Evolutionary conservation across 1,140 invertebrate species (phyloP), one percentile per base, ranked within the genome.

Genomic region (Melipona quadrifasciata): DNA sequence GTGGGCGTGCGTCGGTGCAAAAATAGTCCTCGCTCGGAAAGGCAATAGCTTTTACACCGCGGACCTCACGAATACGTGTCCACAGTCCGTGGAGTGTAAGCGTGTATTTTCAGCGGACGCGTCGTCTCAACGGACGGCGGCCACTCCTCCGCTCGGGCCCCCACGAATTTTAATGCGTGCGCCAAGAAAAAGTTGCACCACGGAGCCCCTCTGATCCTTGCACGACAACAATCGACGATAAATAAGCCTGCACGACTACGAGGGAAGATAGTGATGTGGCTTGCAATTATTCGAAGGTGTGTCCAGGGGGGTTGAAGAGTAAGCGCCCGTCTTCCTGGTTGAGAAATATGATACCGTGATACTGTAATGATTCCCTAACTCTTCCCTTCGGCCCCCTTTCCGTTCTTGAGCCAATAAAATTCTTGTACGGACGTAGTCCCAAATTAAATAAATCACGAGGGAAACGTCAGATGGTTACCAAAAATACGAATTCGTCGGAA

Each of bases 11-110:
- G n/a, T 8, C 58, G 34, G 21, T 21, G 71, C 86, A 74, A 80
- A 88, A 88, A 89, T 89, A 85, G 87, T 76, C 83, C 61, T 27
- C 58, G 70, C 71, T 87, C 51, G 64, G 67, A 87, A 87, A 81
- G 86, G 87, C 86, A 73, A 88, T 87, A 84, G 58, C 81, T 84
- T 84, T 88, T 61, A 78, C 82, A 68, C 34, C 78, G 55, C 21
- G 16, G 61, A 51, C 51, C 75, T 47, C 73, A 76, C 34, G 39
- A 12, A 55, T 47, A 47, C 24, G 67, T 31, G 27, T 10, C n/a
- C n/a, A n/a, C n/a, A n/a, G 61, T n/a, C 24, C 14, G 16, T n/a
- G 61, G n/a, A 47, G n/a, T 27, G n/a, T 27, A 27, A 64, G 73
- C 19, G 57, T 47, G 74, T 51, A 77, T 77, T 77, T 77, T n/a